Evolutionary conservation across 2,888 invertebrate species (phyloP), one percentile per base, ranked within the genome.

Genomic region (Hipparchia semele): DNA sequence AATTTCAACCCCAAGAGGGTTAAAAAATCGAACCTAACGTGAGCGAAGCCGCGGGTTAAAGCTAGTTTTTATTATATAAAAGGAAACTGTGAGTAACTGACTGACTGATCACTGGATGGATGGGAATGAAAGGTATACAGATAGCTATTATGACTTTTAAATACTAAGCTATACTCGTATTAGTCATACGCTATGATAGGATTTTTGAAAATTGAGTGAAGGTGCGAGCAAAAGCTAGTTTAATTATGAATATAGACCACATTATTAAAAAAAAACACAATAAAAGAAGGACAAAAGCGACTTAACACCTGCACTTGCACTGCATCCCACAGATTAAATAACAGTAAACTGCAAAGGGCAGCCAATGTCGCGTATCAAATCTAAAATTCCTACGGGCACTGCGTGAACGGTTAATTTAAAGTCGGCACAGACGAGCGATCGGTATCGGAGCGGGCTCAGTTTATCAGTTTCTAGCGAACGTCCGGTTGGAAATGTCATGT

Each of bases 391-490:
- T 83, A 86, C 85, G 82, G 83, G 87, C 86, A 89, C 89, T 88
- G 90, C 89, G 90, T 89, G 89, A 91, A 91, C 90, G 85, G 90
- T 92, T 92, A 92, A 92, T 91, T 91, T 91, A 92, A 91, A 90
- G 89, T 87, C 87, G 86, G 87, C 84, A 86, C 87, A 88, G 86
- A 86, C 87, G 89, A 87, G 84, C 85, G 92, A 94, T 94, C 86
- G 73, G 84, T 93, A 94, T 93, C 93, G 84, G 81, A 88, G 90
- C 92, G 86, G 88, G 92, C 90, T 88, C 89, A 89, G 87, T 89
- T 91, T 93, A 94, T 94, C 93, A 88, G 91, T 89, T 86, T 90
- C 92, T 92, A 94, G 93, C 90, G 88, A 87, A 91, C 90, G 90
- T 92, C 91, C 90, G 90, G 84, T 85, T 80, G 77, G 79, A 78